Base-by-base conservation (phyloP, 2,888 invertebrate species). In the Lochmaea capreae region DNA sequence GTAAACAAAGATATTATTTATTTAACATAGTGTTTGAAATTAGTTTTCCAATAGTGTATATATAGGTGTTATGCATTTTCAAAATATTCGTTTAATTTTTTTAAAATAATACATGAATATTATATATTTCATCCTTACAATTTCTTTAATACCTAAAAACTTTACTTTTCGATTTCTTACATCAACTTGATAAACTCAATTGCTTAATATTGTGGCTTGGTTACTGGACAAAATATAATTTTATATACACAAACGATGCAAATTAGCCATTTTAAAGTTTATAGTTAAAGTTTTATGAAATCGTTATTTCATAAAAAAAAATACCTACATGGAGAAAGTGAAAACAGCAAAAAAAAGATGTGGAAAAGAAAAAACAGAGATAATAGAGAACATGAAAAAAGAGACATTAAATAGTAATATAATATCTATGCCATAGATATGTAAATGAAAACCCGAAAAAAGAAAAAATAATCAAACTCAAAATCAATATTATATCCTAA, bases 181-280 rank as follows among this genome's bases (percentile, higher is more conserved):
- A 11, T 46, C 11, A 46, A 46, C 6, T 46, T 46, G 4, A 39
- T 39, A 39, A 46, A 46, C 14, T 12, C 6, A 43, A 43, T 43
- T 43, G 43, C 2, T 43, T 12, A 5, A 52, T n/a, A 52, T 14
- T 6, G 52, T 52, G 52, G 52, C 52, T 52, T 52, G 16, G 52
- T 52, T 52, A 52, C 52, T 54, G 54, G 54, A 54, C 54, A 54
- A 54, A 54, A 54, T 54, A 54, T 16, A 16, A 54, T 54, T 54
- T 54, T 18, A 10, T 54, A 54, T 16, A 11, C 54, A 6, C 52
- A 52, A n/a, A 52, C 8, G 3, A 18, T 49, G 10, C 16, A 54
- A 16, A 16, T 18, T 18, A 3, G 11, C 14, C 14, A 46, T 11
- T 46, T 46, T 11, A 46, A 12, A n/a, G n/a, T n/a, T n/a, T n/a